Percentiles rank a stretch among this genome's conserved stretches.
Evolutionary conservation across 2,113 vertebrate genomes (phyloP).

Genomic region (Neolamprologus falcicula): DNA sequence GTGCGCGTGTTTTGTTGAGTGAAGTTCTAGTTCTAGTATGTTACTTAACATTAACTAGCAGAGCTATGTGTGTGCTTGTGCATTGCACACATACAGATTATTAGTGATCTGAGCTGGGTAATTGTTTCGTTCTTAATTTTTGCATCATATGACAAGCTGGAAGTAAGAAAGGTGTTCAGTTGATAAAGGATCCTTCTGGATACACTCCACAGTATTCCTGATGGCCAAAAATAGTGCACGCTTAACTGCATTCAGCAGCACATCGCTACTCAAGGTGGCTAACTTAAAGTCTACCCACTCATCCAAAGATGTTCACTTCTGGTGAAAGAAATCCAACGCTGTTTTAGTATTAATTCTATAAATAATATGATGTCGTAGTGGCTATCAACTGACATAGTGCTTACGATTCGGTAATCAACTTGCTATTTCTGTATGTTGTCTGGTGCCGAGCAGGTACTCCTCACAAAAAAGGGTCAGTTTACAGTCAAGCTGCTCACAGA

Average conservation of each 20-base stretch:
- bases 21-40: neutral
- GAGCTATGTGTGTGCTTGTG: neutral
- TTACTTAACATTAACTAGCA: neutral
- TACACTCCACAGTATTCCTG: neutral
- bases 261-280: neutral
- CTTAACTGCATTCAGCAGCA: neutral
- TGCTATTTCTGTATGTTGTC: neutral
- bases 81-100: neutral
- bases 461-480: neutral
- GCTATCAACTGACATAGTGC: neutral
- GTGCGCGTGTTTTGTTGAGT: neutral
- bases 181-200: neutral
- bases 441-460: neutral
- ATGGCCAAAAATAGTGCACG: neutral
- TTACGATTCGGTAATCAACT: neutral
- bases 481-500: neutral
- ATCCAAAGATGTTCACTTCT: neutral
- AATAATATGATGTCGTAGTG: neutral
- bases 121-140: neutral
- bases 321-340: neutral
- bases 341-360: neutral
- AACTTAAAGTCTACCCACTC: neutral
- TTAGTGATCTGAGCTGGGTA: neutral
- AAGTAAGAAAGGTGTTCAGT: neutral
- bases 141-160: neutral